Conservation (phyloP, 2,797 vertebrate genomes). For the Zenarchopterus dispar region DNA sequence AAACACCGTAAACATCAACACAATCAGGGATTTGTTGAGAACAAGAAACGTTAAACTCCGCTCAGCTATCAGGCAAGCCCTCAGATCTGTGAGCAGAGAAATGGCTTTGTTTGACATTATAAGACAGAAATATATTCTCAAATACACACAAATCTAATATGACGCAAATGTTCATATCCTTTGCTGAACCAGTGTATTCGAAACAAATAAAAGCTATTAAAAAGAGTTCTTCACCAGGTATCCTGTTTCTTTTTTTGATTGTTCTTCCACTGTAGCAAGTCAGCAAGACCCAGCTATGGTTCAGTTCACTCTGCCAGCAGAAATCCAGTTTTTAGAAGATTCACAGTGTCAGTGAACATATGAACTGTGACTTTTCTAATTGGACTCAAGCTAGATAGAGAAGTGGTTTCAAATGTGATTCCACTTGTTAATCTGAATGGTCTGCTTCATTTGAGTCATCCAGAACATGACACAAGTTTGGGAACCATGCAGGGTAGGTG, state of each 20-base stretch:
- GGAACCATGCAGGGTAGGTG: no score
- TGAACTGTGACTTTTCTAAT: no score
- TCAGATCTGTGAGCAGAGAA: constrained; percentile 18
- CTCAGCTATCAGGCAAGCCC: constrained; percentile 25
- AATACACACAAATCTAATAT: constrained; percentile 25
- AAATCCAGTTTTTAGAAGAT: no score
- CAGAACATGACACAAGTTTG: no score
- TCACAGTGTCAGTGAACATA: no score
- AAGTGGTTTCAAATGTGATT: no score
- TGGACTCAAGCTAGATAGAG: no score
- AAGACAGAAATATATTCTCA: constrained; percentile 29
- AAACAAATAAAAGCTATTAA: constrained; percentile 60
- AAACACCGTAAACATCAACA: constrained; percentile 58
- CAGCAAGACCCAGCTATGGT: no score
- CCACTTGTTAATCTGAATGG: no score
- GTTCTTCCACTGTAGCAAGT: not conserved
- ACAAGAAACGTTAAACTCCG: constrained; percentile 21
- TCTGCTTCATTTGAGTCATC: no score
- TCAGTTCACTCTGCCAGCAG: no score
- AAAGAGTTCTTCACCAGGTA: constrained; percentile 26
- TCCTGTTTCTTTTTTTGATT: not conserved
- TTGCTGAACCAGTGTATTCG: constrained; percentile 50
- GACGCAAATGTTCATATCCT: constrained; percentile 32
- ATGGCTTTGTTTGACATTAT: constrained; percentile 23
- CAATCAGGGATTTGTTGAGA: constrained; percentile 60